Evolutionary conservation across 2,888 invertebrate genomes (phyloP).

Genomic region (Zelleria hepariella): DNA sequence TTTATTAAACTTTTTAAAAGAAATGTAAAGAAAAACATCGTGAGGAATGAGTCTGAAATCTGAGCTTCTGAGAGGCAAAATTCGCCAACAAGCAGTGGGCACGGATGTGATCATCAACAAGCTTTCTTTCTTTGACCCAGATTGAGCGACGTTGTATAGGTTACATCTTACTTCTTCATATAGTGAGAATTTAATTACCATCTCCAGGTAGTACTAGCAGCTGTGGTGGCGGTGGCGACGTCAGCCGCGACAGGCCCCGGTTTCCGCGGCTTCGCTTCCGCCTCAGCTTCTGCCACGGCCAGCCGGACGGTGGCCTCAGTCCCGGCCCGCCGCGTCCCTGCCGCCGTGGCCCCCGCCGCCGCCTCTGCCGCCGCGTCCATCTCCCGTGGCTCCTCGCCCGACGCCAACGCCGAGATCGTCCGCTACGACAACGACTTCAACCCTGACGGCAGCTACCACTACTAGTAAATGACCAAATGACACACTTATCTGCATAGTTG

Average conservation of each 20-base stretch:
- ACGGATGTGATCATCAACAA: too few relatives aligned
- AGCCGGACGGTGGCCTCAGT: not conserved
- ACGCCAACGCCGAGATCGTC: constrained; percentile 37
- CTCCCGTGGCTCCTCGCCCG: constrained; percentile 18
- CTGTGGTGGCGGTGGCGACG: constrained; percentile 34
- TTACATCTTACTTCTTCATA: too few relatives aligned
- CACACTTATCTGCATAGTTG: too few relatives aligned
- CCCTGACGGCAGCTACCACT: constrained; percentile 63
- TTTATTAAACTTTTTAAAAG: too few relatives aligned
- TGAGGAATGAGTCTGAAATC: not conserved
- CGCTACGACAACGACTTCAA: constrained; percentile 45
- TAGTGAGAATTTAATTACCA: not conserved
- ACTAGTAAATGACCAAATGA: constrained; percentile 56
- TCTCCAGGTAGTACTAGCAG: constrained; percentile 31
- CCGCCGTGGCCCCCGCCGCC: not conserved
- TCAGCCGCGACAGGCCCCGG: too few relatives aligned
- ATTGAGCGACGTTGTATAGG: too few relatives aligned
- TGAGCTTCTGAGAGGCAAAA: not conserved
- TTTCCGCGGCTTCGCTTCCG: not conserved
- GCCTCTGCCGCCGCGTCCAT: constrained; percentile 21
- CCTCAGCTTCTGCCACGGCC: not conserved
- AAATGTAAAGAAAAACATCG: too few relatives aligned
- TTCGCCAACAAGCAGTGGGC: too few relatives aligned
- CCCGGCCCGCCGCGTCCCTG: not conserved
- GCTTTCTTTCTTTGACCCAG: too few relatives aligned